Evolutionary conservation across 2,113 vertebrate species (phyloP), one percentile per base, ranked within the genome.

Genomic region (Rattus rattus): DNA sequence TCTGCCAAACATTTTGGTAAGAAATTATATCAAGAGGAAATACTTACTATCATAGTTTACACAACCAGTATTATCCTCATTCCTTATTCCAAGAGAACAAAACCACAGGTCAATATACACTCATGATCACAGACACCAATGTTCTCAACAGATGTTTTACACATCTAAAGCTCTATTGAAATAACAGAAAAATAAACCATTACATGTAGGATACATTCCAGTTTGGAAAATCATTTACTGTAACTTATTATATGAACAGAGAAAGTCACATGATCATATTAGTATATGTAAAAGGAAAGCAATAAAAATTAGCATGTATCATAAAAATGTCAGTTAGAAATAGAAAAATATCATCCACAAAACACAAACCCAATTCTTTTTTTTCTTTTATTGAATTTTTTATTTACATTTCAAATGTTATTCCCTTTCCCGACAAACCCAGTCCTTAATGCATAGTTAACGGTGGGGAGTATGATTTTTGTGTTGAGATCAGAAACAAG

Each of bases 181-280:
- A 30, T 47, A 11, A 28, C 43, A 30, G 5, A 47, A 65, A 47
- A 65, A 17, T 63, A 84, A 10, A 10, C 7, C 8, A 30, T 43
- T 30, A 16, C 8, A 47, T 30, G 7, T 30, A 65, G 8, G 8
- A 47, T 19, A 30, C 10, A 19, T 63, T 8, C 0, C 0, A 85
- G 8, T 65, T 43, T 85, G 19, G n/a, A 47, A 30, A 30, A n/a
- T 43, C 7, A 84, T 43, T 63, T 26, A 5, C 7, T 63, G n/a
- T 43, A 61, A 43, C 16, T 16, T 63, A 28, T 28, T 1, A 61
- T 22, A 63, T 17, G 13, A 43, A 43, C 5, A 84, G 36, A 83
- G 12, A 83, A 39, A 43, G 36, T 28, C 7, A 5, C 3, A 17
- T 59, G 54, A 59, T 28, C n/a, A 43, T 43, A 61, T 63, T 20